Evolutionary conservation across 1,140 invertebrate genomes (phyloP).

Genomic region (Planococcus citri): DNA sequence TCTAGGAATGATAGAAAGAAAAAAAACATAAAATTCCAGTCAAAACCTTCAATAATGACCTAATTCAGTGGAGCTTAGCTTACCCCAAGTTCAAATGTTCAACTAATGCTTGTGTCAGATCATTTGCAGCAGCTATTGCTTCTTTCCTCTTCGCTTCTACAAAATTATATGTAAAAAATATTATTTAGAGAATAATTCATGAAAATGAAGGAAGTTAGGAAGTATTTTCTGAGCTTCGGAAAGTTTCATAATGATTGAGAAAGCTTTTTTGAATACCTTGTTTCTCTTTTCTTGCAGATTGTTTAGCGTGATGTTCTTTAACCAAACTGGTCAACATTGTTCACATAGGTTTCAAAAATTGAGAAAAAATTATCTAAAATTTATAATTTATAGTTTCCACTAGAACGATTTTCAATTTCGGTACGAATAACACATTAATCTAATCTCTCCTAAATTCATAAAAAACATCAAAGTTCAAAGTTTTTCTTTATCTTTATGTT

Average conservation of each 20-base stretch:
- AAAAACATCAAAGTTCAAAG: no score
- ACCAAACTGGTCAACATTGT: conserved; percentile 79
- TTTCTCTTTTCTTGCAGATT: conserved; percentile 59
- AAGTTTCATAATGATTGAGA: background rate
- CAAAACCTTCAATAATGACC: no score
- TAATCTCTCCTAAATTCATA: no score
- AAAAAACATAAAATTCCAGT: background rate
- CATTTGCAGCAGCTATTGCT: conserved; percentile 78
- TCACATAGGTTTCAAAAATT: no score
- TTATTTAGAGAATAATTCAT: conserved; percentile 16
- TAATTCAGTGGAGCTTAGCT: conserved; percentile 20
- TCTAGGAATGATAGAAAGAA: conserved; percentile 32
- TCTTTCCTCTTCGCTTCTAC: conserved; percentile 53
- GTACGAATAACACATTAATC: no score
- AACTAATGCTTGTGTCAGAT: conserved; percentile 83
- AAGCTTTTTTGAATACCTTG: conserved; percentile 60
- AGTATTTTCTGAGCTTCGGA: conserved; percentile 1
- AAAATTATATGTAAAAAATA: conserved; percentile 20
- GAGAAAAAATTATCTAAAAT: no score
- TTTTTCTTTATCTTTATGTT: no score
- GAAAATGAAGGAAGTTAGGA: background rate
- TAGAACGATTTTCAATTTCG: no score
- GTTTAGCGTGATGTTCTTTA: conserved; percentile 74
- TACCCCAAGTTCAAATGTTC: conserved; percentile 97
- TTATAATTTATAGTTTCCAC: no score